These are phyloP conservation scores for Selene dorsalis DNA, from an alignment of 2,797 vertebrate species.

Conservation along the genomic window DNA sequence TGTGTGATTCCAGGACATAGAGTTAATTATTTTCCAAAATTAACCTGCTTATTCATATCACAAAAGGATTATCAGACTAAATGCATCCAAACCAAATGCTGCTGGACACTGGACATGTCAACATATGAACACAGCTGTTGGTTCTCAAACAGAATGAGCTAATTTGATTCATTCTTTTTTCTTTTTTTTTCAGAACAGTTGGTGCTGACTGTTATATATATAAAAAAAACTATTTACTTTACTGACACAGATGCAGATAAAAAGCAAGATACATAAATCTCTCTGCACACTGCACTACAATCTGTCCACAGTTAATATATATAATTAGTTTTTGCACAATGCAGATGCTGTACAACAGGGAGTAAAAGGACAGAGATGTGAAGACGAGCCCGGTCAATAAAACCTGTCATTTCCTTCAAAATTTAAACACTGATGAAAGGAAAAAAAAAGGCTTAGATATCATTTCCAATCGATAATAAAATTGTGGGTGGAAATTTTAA, in stretches of 20 bases:
- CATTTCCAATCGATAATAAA: slow-evolving; percentile 23
- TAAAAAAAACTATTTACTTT: slow-evolving; percentile 13
- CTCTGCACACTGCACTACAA: slow-evolving; percentile 8
- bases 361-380: slow-evolving; percentile 8
- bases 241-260: slow-evolving; percentile 10
- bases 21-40: slow-evolving; percentile 28
- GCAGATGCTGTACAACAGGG: not conserved
- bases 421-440: slow-evolving; percentile 23
- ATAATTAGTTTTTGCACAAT: slow-evolving; percentile 9
- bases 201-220: not conserved
- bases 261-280: slow-evolving; percentile 19
- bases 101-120: slow-evolving; percentile 1
- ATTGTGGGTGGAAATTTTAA: not conserved
- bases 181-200: not conserved
- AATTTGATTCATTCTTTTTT: not conserved
- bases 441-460: not conserved
- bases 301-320: not conserved
- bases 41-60: slow-evolving; percentile 36
- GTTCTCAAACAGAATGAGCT: not conserved
- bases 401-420: slow-evolving; percentile 51
- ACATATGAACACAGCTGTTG: slow-evolving; percentile 30
- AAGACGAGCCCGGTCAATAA: slow-evolving; percentile 17
- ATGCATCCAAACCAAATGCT: slow-evolving; percentile 7
- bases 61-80: slow-evolving; percentile 21
- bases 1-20: slow-evolving; percentile 16